Conservation (phyloP, 2,888 invertebrate species). For the Cybosia mesomella region DNA sequence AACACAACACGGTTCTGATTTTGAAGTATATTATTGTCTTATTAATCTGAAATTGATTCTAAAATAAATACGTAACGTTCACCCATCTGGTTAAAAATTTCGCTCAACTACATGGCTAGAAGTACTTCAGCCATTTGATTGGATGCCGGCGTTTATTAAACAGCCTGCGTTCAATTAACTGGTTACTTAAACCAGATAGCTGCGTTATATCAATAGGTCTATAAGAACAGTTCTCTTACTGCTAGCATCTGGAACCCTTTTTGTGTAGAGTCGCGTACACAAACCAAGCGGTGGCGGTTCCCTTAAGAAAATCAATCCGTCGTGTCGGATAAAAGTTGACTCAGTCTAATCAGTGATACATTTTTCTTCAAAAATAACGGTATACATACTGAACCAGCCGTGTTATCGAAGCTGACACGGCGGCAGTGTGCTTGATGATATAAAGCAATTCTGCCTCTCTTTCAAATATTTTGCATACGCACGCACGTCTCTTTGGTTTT, state of each 20-base stretch:
- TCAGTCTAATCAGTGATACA: conserved; percentile 57
- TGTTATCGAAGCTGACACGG: conserved; percentile 22
- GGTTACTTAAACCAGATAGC: background rate
- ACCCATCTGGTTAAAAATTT: too few species aligned
- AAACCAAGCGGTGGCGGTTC: conserved; percentile 50
- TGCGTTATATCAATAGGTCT: conserved; percentile 39
- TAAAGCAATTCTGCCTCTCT: background rate
- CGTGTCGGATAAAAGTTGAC: conserved; percentile 58
- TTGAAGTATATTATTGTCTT: too few species aligned
- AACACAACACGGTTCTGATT: too few species aligned
- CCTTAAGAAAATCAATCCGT: conserved; percentile 60
- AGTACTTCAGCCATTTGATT: too few species aligned
- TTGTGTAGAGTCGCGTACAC: too few species aligned
- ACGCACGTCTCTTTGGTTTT: background rate
- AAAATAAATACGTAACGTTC: too few species aligned
- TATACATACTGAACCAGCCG: conserved; percentile 34
- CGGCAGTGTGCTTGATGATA: conserved; percentile 22
- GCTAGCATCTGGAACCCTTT: conserved; percentile 61
- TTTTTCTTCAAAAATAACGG: conserved; percentile 44
- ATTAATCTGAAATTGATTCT: too few species aligned
- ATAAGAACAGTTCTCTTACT: conserved; percentile 57
- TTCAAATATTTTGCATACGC: conserved; percentile 2
- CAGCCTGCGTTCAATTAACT: too few species aligned
- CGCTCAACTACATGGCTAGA: too few species aligned
- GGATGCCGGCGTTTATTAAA: background rate